Conservation (phyloP, 2,113 vertebrate genomes). For the Todiramphus chloris region DNA sequence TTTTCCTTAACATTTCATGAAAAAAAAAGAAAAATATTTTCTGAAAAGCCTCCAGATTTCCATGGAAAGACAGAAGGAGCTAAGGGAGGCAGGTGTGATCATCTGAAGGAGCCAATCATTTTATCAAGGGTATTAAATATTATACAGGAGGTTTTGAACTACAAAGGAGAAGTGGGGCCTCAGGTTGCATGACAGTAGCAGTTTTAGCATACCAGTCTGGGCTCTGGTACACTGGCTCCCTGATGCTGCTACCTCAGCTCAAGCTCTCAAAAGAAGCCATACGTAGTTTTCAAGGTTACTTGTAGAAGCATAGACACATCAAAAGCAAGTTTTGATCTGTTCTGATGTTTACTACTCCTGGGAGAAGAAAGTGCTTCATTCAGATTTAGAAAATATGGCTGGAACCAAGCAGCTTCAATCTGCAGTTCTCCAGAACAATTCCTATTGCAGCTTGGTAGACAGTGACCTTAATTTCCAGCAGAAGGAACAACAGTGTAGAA, state of each 20-base stretch:
- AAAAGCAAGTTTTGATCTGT: conserved; percentile 17
- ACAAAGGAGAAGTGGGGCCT: not conserved
- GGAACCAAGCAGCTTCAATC: not conserved
- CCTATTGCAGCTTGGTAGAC: not conserved
- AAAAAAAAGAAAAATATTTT: not conserved
- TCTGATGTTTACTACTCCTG: not conserved
- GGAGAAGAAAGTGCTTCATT: conserved; percentile 4
- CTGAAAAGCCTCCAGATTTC: not conserved
- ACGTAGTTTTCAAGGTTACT: not conserved
- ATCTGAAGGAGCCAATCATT: not conserved
- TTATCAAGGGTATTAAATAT: not conserved
- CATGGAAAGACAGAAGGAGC: not conserved
- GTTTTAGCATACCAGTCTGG: not conserved
- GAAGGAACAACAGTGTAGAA: not conserved
- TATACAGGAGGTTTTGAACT: not conserved
- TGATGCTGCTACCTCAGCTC: not conserved
- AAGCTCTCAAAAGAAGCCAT: not conserved
- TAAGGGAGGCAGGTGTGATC: not conserved
- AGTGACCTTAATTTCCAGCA: not conserved
- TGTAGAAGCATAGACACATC: not conserved
- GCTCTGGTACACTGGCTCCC: not conserved
- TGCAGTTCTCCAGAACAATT: not conserved
- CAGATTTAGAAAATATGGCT: not conserved
- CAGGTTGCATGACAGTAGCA: not conserved
- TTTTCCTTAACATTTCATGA: not conserved